Base-by-base conservation (phyloP, 2,888 invertebrate species). In the Caradrina kadenii region DNA sequence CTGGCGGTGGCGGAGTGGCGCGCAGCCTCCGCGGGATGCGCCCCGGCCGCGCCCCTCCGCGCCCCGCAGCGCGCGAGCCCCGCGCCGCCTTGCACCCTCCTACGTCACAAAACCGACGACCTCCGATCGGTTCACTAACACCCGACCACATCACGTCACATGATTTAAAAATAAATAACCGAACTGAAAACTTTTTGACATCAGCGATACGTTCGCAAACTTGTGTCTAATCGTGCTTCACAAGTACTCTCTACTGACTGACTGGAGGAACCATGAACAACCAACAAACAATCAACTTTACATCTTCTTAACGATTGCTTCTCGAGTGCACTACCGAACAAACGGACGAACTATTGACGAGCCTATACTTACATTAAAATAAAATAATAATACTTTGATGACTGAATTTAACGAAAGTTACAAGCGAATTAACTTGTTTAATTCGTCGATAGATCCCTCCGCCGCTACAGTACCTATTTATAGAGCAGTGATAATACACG, bases 11-110 rank as follows among this genome's bases (percentile, higher is more conserved):
- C 62, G 70, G 74, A 73, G 75, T 81, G 82, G 80, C 87, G 89
- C 89, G 86, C 85, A 85, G 84, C 88, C 87, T 84, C 85, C 87
- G 81, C 82, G 77, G 80, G 77, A 81, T 79, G 84, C 82, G 76
- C 78, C 78, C 80, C 82, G 67, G 63, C 71, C 79, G 73, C 73
- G 74, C 79, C 81, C 73, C 77, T 65, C 66, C 69, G 55, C 74
- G 50, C 76, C 66, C 67, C 76, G 70, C 78, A 81, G 60, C 78
- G 73, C 72, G 73, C 79, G 79, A 73, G 66, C 69, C 63, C 64
- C 70, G 54, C 73, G 62, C 76, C 70, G 54, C 74, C 76, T 35
- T 59, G 73, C 84, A 85, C 85, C 84, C 81, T 78, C 74, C 69
- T 71, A 72, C 73, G 67, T 70, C 76, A 76, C 69, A 39, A 39